Evolutionary conservation across 2,888 invertebrate genomes (phyloP).

Genomic region (Apotomis betuletana): DNA sequence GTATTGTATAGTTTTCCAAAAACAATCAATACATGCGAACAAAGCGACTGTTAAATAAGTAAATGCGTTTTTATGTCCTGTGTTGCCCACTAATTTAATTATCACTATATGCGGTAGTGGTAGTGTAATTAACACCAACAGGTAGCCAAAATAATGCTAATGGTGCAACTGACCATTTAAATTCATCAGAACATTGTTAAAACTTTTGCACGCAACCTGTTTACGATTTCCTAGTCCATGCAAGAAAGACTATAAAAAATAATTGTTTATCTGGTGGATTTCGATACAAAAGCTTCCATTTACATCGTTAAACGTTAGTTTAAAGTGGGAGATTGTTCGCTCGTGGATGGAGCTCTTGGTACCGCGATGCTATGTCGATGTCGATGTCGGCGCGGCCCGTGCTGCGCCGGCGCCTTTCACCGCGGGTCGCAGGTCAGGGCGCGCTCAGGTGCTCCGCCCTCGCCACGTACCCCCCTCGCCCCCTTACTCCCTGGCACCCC

Average conservation of each 20-base stretch:
- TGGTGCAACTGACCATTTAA: slow-evolving; percentile 14
- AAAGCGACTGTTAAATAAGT: no score
- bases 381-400: slow-evolving; percentile 56
- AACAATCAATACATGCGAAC: no score
- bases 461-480: slow-evolving; percentile 53
- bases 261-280: slow-evolving; percentile 30
- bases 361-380: slow-evolving; percentile 68
- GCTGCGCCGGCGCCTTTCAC: slow-evolving; percentile 74
- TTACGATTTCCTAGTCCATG: slow-evolving; percentile 20
- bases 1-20: no score
- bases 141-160: slow-evolving; percentile 5
- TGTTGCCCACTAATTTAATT: neutral
- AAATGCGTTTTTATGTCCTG: neutral
- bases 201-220: slow-evolving; percentile 7
- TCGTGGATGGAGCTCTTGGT: slow-evolving; percentile 26
- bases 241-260: slow-evolving; percentile 23
- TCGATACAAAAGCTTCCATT: slow-evolving; percentile 33
- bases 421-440: slow-evolving; percentile 83
- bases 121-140: neutral
- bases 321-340: slow-evolving; percentile 27
- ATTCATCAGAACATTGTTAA: slow-evolving; percentile 24
- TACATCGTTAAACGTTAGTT: slow-evolving; percentile 37
- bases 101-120: neutral
- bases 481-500: slow-evolving; percentile 47
- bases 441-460: slow-evolving; percentile 83